Conservation (phyloP, 92 coral and sea anemone species). For the Actinernus sp. region DNA sequence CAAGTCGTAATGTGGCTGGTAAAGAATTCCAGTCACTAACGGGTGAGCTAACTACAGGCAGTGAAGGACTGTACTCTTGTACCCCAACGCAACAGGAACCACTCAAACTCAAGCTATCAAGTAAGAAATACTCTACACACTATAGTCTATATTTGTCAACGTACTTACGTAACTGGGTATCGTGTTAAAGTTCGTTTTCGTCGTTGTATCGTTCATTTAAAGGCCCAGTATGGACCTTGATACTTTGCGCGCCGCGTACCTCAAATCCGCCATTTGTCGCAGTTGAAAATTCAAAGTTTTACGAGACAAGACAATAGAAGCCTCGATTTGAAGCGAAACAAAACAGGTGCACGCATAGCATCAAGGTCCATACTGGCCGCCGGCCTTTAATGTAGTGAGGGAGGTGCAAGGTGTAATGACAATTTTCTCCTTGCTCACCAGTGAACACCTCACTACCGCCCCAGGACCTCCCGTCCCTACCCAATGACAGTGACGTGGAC, state of each 20-base stretch:
- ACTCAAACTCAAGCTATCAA: constrained; percentile 85
- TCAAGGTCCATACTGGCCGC: neutral
- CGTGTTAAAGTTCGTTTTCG: neutral
- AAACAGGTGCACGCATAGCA: too few species aligned
- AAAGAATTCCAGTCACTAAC: constrained; percentile 69
- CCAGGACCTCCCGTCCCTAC: constrained; percentile 27
- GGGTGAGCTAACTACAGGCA: constrained; percentile 17
- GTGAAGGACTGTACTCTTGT: constrained; percentile 81
- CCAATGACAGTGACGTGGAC: constrained; percentile 71
- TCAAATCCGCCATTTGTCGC: too few species aligned
- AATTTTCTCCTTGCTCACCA: neutral
- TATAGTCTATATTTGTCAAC: too few species aligned
- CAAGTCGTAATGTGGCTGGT: constrained; percentile 44
- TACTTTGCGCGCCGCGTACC: too few species aligned
- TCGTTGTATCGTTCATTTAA: too few species aligned
- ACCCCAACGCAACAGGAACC: constrained; percentile 88
- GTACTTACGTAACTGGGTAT: too few species aligned
- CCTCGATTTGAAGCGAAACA: too few species aligned
- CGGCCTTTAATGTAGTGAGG: neutral
- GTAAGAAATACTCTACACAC: constrained; percentile 59
- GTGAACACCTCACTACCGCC: constrained; percentile 21
- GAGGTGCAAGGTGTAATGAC: too few species aligned
- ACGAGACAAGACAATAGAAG: too few species aligned
- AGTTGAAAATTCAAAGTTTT: too few species aligned
- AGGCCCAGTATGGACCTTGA: too few species aligned